phyloP scores from a whole-genome alignment of 2,888 invertebrate genomes.

The Cheilosia urbana region DNA sequence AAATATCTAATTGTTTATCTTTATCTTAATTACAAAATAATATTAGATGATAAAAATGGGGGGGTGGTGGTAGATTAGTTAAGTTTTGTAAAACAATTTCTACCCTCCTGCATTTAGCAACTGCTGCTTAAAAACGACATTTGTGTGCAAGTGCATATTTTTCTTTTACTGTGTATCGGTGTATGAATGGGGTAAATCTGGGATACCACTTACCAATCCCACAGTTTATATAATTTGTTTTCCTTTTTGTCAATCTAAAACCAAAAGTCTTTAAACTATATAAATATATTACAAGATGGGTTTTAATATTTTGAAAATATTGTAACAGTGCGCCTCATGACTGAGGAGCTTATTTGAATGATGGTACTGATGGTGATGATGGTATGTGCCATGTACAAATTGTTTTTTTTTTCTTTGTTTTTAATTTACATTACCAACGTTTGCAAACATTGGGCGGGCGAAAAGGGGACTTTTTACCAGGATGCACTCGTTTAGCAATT shows the following conservation, averaged over 20 bases:
- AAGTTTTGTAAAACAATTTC: constrained; percentile 41
- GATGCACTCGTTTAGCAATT: constrained; percentile 17
- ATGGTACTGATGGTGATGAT: constrained; percentile 19
- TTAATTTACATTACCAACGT: constrained; percentile 52
- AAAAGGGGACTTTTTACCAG: constrained; percentile 14
- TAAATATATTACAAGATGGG: constrained; percentile 60
- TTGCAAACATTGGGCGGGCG: constrained; percentile 16
- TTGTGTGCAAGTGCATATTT: constrained; percentile 31
- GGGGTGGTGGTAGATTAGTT: constrained; percentile 23
- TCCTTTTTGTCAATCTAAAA: constrained; percentile 17
- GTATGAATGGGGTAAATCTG: constrained; percentile 34
- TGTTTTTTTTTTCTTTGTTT: constrained; percentile 6
- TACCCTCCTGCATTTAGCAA: constrained; percentile 44
- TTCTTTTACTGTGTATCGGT: constrained; percentile 3
- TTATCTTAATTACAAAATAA: constrained; percentile 75
- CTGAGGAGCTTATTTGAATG: background rate
- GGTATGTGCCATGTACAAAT: constrained; percentile 26
- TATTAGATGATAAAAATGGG: constrained; percentile 58
- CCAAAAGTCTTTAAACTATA: constrained; percentile 35
- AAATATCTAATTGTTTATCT: constrained; percentile 53
- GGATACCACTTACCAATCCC: constrained; percentile 32
- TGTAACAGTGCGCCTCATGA: constrained; percentile 13
- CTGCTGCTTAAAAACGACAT: constrained; percentile 56
- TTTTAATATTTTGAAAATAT: constrained; percentile 32
- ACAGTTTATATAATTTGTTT: constrained; percentile 36